phyloP scores from a whole-genome alignment of 2,888 invertebrate species.

The Chaitophorus viminalis region DNA sequence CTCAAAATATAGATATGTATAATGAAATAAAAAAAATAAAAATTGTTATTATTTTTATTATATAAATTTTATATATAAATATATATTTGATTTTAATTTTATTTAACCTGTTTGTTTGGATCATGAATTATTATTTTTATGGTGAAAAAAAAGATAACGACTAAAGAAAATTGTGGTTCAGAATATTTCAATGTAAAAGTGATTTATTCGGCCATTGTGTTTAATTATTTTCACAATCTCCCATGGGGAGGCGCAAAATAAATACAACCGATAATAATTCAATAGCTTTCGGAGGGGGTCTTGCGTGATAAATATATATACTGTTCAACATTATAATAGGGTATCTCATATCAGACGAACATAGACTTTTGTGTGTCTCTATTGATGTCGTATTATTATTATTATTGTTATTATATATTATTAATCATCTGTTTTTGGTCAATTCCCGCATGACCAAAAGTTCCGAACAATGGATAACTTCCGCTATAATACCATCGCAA shows the following conservation, averaged over 20 bases:
- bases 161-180: background rate
- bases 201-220: constrained; percentile 48
- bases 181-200: constrained; percentile 7
- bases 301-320: constrained; percentile 18
- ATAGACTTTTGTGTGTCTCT: background rate
- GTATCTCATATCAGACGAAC: background rate
- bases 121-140: constrained; percentile 18
- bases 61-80: background rate
- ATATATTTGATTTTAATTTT: background rate
- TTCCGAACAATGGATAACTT: background rate
- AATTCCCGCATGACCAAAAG: background rate
- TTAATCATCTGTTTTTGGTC: constrained; percentile 7
- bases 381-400: constrained; percentile 2
- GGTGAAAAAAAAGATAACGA: background rate
- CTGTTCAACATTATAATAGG: background rate
- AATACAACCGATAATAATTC: constrained; percentile 48
- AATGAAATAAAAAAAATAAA: background rate
- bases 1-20: background rate
- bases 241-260: constrained; percentile 29
- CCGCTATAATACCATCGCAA: background rate
- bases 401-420: background rate
- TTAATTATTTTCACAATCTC: constrained; percentile 37
- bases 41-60: background rate
- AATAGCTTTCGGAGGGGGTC: constrained; percentile 34
- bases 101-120: background rate